A percentile compares a stretch with the other conserved stretches of the same genome.
These are phyloP conservation scores for Parazoanthus darwini DNA, from an alignment of 92 coral and sea anemone species.

Conservation along the genomic window DNA sequence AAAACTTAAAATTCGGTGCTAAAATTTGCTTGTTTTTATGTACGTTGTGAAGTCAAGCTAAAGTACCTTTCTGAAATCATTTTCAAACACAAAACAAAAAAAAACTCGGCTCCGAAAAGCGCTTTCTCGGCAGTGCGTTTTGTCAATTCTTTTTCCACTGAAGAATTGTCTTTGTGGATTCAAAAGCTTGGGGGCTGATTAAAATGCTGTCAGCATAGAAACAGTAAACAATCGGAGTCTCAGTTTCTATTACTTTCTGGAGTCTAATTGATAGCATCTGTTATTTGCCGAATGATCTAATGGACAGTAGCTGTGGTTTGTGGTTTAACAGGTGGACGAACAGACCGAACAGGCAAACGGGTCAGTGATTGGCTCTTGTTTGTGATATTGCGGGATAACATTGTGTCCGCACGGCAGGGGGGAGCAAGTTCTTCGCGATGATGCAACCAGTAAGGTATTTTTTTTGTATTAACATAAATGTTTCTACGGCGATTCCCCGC, in stretches of 20 bases:
- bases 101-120: neutral
- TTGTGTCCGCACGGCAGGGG: neutral
- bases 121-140: neutral
- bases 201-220: neutral
- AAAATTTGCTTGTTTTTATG: neutral
- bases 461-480: constrained; percentile 3
- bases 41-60: neutral
- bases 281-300: constrained; percentile 35
- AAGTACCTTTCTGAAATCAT: neutral
- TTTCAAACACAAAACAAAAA: neutral
- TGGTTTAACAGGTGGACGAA: constrained; percentile 39
- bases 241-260: constrained; percentile 19
- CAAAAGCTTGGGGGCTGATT: constrained; percentile 23
- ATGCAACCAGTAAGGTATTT: constrained; percentile 31
- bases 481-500: constrained; percentile 35
- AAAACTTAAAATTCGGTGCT: neutral
- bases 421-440: neutral
- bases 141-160: constrained; percentile 7
- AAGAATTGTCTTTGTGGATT: constrained; percentile 6
- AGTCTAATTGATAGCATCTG: constrained; percentile 19
- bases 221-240: constrained; percentile 21
- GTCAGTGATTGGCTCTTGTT: neutral
- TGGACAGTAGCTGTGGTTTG: neutral
- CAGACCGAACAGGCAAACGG: neutral
- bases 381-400: neutral